A percentile compares a stretch with the other conserved stretches of the same genome.
Evolutionary conservation across 2,797 vertebrate genomes (phyloP).

Genomic region (Tachyglossus aculeatus): DNA sequence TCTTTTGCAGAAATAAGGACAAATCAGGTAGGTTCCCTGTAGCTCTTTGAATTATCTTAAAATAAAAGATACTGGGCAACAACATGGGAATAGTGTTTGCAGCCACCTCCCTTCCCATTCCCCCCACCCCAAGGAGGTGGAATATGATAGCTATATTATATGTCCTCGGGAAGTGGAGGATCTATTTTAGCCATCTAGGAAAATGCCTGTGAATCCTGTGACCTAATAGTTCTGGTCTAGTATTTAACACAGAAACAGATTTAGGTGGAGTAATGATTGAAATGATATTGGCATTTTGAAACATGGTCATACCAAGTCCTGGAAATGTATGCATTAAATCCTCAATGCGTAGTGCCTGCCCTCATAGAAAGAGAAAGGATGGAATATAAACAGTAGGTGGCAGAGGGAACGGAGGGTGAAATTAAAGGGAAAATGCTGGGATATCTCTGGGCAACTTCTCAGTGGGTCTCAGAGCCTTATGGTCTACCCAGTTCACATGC

Average conservation of each 20-base stretch:
- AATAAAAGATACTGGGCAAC: too few relatives aligned
- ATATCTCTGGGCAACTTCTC: background rate
- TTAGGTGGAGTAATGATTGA: background rate
- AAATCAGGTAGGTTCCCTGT: background rate
- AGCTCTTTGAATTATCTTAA: too few relatives aligned
- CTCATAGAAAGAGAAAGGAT: rapidly evolving
- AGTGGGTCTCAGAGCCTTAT: background rate
- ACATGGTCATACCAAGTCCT: background rate
- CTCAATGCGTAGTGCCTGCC: background rate
- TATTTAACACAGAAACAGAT: background rate
- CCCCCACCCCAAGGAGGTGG: background rate
- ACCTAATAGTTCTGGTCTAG: background rate
- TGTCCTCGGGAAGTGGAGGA: background rate
- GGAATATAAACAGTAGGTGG: background rate
- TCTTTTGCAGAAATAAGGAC: background rate
- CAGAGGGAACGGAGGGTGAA: background rate
- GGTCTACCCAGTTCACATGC: background rate
- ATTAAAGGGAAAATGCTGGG: background rate
- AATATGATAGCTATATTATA: rapidly evolving
- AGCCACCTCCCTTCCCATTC: background rate
- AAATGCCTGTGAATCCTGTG: background rate
- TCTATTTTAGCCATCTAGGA: background rate
- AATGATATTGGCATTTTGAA: background rate
- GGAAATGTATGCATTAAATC: background rate
- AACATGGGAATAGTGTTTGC: too few relatives aligned